Conservation (phyloP, 2,113 vertebrate genomes). For the Eulemur macaco region DNA sequence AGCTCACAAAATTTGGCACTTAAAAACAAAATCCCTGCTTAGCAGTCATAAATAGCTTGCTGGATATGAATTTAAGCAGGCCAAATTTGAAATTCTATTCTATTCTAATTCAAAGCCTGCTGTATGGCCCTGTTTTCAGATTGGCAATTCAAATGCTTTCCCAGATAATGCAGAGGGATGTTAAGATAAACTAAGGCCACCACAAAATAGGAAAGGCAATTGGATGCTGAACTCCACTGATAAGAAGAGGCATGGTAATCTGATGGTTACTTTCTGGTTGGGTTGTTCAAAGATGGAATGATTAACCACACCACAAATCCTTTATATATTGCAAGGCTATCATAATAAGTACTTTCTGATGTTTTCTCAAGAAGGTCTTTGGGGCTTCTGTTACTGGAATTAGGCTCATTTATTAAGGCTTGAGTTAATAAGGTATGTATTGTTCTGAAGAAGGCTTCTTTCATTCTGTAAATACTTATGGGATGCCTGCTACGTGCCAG, state of each 20-base stretch:
- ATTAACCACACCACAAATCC: constrained; percentile 74
- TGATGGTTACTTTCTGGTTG: constrained; percentile 79
- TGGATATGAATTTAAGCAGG: constrained; percentile 71
- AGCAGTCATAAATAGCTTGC: constrained; percentile 67
- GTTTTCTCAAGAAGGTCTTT: constrained; percentile 72
- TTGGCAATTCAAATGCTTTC: constrained; percentile 68
- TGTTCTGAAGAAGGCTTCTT: constrained; percentile 61
- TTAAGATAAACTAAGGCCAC: constrained; percentile 75
- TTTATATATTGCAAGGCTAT: constrained; percentile 65
- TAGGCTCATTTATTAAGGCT: constrained; percentile 67
- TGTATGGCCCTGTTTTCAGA: constrained; percentile 59
- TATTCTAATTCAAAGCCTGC: constrained; percentile 74
- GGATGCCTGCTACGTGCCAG: background rate
- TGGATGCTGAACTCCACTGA: constrained; percentile 71
- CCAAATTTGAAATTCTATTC: constrained; percentile 77
- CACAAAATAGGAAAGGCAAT: constrained; percentile 70
- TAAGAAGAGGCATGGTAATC: constrained; percentile 66
- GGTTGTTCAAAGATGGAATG: constrained; percentile 73
- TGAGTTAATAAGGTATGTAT: constrained; percentile 58
- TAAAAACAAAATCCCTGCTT: constrained; percentile 6
- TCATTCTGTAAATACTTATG: constrained; percentile 22
- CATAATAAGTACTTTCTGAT: constrained; percentile 68
- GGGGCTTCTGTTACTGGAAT: constrained; percentile 71
- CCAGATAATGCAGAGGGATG: constrained; percentile 63
- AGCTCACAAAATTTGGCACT: constrained; percentile 54